Evolutionary conservation across 2,113 vertebrate genomes (phyloP), one percentile per base, ranked within the genome.

Genomic region (Sprattus sprattus): DNA sequence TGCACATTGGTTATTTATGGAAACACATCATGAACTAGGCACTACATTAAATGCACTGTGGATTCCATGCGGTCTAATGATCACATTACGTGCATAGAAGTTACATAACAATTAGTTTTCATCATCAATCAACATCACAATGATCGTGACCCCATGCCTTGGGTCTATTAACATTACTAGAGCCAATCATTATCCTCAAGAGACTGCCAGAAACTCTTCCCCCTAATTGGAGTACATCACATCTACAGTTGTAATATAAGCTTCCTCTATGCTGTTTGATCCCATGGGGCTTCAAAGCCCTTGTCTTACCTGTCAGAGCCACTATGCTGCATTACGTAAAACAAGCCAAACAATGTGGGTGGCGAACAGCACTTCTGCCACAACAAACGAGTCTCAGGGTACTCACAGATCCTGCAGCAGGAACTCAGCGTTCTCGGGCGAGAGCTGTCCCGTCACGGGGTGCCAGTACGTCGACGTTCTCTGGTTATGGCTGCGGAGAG

Each of bases 341-440:
- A 78, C 28, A 78, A 78, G 1, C 71, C 71, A 78, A 78, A 39
- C 25, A 32, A 39, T 11, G 71, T 78, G 71, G 25, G 71, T 5
- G 71, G 28, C 64, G 11, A 67, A 67, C 64, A 67, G 9, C 60
- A 10, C 64, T 28, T 20, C 54, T 60, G 54, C 22, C 54, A 60
- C 64, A 67, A 71, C 25, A 28, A 28, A 28, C n/a, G 46, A 7
- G 18, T 60, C 18, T 0, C 6, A 20, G 54, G 20, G 18, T 60
- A 97, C 97, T 97, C 94, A 98, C 97, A 95, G 95, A 91, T 97
- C 97, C 84, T 93, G 96, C 84, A 98, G 95, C 95, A 96, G 90
- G 89, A 96, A 98, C 91, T 97, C 96, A 89, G 93, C 83, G 91
- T 97, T 98, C 93, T 98, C 97, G 64, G 96, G 92, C 90, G 97